These are phyloP conservation scores for Callorhinus ursinus DNA, from an alignment of 2,113 vertebrate species.

Conservation along the genomic window DNA sequence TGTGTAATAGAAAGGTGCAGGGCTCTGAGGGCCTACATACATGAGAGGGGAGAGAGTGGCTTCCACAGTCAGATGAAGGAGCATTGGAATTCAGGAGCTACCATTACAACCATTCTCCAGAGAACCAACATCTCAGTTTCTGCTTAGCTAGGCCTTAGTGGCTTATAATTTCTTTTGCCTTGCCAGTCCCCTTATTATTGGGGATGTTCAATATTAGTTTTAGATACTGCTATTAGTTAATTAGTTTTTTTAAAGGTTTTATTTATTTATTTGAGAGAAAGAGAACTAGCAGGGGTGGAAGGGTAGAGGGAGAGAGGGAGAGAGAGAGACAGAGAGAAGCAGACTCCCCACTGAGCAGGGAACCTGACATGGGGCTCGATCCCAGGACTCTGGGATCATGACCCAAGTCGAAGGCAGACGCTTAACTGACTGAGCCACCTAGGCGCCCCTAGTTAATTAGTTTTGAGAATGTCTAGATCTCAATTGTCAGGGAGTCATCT, in stretches of 20 bases:
- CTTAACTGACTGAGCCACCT: too few species aligned
- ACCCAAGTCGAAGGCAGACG: too few species aligned
- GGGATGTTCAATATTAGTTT: not conserved
- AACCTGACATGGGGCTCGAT: too few species aligned
- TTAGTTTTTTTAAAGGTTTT: not conserved
- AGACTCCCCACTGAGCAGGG: too few species aligned
- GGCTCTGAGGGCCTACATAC: not conserved
- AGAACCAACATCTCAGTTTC: not conserved
- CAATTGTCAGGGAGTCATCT: not conserved
- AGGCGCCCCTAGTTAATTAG: not conserved
- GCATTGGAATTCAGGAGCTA: not conserved
- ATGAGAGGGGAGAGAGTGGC: not conserved
- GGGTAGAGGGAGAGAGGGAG: too few species aligned
- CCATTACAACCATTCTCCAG: not conserved
- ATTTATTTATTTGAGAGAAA: too few species aligned
- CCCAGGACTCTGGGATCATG: too few species aligned
- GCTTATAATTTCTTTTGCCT: not conserved
- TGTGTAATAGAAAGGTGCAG: not conserved
- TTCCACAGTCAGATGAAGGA: not conserved
- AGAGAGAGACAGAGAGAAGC: too few species aligned
- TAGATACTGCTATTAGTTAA: constrained; percentile 7
- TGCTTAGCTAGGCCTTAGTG: not conserved
- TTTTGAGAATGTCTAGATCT: constrained; percentile 12
- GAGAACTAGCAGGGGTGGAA: too few species aligned
- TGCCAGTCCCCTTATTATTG: not conserved